Evolutionary conservation across 2,797 vertebrate genomes (phyloP).

Genomic region (Rhabdophis nuchalis): DNA sequence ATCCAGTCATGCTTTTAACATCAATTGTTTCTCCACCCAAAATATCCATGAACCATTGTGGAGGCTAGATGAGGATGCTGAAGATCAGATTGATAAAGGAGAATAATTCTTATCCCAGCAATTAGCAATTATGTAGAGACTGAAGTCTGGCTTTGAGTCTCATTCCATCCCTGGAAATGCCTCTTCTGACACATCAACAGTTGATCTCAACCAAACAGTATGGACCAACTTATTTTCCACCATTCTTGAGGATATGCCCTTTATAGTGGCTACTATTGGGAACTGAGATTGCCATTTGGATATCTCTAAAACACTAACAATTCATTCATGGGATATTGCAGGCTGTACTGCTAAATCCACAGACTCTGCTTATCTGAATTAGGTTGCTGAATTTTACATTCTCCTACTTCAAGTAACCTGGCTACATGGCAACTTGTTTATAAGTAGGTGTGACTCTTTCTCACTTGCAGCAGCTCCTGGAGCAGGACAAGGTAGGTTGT

Average conservation of each 20-base stretch:
- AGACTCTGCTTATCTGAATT: background rate
- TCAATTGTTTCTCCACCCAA: background rate
- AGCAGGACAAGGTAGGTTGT: background rate
- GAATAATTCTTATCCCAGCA: background rate
- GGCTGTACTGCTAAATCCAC: background rate
- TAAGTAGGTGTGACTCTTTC: background rate
- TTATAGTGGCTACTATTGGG: background rate
- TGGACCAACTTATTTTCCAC: background rate
- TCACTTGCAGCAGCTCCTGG: background rate
- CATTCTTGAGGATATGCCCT: background rate
- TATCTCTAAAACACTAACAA: background rate
- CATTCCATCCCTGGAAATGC: background rate
- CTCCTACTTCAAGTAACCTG: background rate
- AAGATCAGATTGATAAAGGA: background rate
- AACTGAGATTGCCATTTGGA: background rate
- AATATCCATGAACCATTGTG: background rate
- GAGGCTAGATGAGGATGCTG: background rate
- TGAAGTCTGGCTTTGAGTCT: background rate
- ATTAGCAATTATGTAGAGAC: background rate
- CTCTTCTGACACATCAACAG: background rate
- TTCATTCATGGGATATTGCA: background rate
- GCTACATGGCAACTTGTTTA: background rate
- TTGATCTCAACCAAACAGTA: background rate
- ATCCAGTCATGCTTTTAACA: background rate
- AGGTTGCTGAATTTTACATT: background rate